Evolutionary conservation across 2,797 vertebrate species (phyloP).

Genomic region (Cossypha polioptera): DNA sequence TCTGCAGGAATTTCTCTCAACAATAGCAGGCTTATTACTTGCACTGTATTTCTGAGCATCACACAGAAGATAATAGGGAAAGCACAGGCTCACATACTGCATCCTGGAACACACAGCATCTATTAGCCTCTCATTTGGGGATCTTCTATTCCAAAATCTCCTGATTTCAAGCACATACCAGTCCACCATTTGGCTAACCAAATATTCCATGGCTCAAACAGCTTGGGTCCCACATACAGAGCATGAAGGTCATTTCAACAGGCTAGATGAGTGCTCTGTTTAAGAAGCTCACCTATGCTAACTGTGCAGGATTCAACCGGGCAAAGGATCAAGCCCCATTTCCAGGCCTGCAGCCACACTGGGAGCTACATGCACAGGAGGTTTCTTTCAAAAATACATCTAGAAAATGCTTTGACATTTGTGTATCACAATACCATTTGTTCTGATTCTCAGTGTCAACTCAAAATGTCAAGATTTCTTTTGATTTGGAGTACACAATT

Average conservation of each 20-base stretch:
- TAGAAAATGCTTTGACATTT: background rate
- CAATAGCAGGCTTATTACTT: background rate
- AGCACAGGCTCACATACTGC: background rate
- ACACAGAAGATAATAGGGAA: background rate
- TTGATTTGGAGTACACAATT: background rate
- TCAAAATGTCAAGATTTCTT: background rate
- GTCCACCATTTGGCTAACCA: background rate
- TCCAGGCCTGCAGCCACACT: background rate
- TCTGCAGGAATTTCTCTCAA: background rate
- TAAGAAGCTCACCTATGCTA: background rate
- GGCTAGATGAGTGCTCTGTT: background rate
- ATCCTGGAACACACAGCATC: background rate
- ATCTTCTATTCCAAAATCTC: background rate
- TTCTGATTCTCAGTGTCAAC: background rate
- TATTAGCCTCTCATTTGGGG: background rate
- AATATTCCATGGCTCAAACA: background rate
- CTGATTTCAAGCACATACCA: background rate
- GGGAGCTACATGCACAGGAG: background rate
- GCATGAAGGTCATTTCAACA: background rate
- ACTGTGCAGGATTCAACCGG: accelerated
- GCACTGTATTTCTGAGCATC: background rate
- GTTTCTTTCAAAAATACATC: background rate
- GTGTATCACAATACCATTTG: background rate
- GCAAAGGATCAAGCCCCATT: background rate
- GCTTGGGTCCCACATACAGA: background rate